Evolutionary conservation across 2,113 vertebrate genomes (phyloP).

Genomic region (Macrotis lagotis): DNA sequence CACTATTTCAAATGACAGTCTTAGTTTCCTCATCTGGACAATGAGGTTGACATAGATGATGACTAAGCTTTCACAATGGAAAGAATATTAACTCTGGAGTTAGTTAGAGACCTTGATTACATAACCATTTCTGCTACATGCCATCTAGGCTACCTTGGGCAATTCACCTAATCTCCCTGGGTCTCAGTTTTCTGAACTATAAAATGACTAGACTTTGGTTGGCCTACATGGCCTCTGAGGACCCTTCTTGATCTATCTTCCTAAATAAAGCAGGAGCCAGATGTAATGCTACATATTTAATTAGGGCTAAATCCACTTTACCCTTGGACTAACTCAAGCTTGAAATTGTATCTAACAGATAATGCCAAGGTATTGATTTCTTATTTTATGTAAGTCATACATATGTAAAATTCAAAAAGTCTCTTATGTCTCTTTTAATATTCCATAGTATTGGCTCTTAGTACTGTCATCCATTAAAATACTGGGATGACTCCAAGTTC

Average conservation of each 20-base stretch:
- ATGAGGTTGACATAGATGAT: not conserved
- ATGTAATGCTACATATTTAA: not conserved
- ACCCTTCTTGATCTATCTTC: not conserved
- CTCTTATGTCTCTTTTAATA: not conserved
- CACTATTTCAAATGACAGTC: not conserved
- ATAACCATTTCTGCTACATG: not conserved
- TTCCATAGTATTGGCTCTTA: not conserved
- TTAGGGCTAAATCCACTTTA: not conserved
- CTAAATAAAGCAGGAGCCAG: not conserved
- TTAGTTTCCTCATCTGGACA: not conserved
- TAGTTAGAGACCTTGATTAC: not conserved
- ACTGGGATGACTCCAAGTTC: not conserved
- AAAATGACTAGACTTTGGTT: not conserved
- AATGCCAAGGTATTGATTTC: not conserved
- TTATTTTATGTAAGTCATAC: constrained; percentile 10
- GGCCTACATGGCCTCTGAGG: not conserved
- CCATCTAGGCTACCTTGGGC: not conserved
- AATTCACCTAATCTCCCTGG: not conserved
- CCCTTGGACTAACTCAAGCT: not conserved
- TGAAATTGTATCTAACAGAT: constrained; percentile 4
- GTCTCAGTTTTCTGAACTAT: not conserved
- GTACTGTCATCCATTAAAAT: constrained; percentile 9
- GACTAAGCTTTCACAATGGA: not conserved
- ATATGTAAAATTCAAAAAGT: not conserved
- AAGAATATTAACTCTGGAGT: not conserved